Base-by-base conservation (phyloP, 2,797 vertebrate species). In the Caiman crocodilus region DNA sequence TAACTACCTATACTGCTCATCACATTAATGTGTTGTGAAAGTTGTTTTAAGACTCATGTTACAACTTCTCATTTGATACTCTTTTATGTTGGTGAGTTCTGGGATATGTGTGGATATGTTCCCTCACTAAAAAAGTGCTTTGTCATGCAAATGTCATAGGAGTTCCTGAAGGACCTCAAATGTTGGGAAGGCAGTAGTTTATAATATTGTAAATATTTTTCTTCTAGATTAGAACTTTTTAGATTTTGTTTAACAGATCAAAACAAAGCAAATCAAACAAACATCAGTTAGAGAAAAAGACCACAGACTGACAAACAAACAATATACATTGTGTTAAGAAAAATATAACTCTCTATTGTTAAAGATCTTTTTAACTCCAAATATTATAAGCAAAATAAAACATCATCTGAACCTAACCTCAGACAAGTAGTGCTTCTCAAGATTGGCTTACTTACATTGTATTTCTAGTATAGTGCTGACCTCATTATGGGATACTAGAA, bases 121-220 rank as follows among this genome's bases (percentile, higher is more conserved):
- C 60, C 12, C 11, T 50, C 59, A 35, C 32, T 35, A 76, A 21
- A 11, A 32, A 87, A 10, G 2, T 14, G 4, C n/a, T 87, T 85
- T 81, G 65, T 77, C 77, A 73, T 14, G 79, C 5, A 90, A 85
- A 85, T 77, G 23, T 1, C 26, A 42, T 28, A 10, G 25, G 86
- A 76, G 85, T 85, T 50, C 83, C 78, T 63, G 74, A 57, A 77
- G 30, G 21, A 79, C 77, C 85, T 4, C 10, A 30, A 16, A 32
- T 16, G 5, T 75, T 89, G 67, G 6, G 18, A 92, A 90, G 12
- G 25, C 6, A 77, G 11, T 77, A 85, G 28, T 71, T 96, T 87
- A 20, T 17, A 35, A 35, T 35, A 25, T 20, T 75, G 50, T 82
- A 90, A 94, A 90, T 85, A 80, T 95, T 94, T 93, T 90, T 4